Percentiles rank a stretch among this genome's conserved stretches.
Evolutionary conservation across 2,797 vertebrate genomes (phyloP).

Genomic region (Hyperoplus immaculatus): DNA sequence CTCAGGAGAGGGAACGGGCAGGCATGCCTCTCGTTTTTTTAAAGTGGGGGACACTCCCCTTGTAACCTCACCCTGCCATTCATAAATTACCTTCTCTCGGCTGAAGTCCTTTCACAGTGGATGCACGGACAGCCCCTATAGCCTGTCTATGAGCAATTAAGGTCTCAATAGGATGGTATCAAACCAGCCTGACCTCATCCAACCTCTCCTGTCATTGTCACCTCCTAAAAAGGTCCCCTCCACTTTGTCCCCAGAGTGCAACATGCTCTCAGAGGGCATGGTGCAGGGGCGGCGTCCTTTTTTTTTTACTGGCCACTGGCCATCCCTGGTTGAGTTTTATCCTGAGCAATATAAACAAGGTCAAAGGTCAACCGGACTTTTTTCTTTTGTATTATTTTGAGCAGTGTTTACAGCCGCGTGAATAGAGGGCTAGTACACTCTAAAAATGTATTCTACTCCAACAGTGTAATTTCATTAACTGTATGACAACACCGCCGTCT

Average conservation of each 20-base stretch:
- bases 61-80: conserved; percentile 81
- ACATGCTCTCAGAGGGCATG: conserved; percentile 42
- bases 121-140: conserved; percentile 82
- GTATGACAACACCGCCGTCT: conserved; percentile 61
- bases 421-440: conserved; percentile 32
- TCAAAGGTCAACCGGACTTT: conserved; percentile 74
- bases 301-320: conserved; percentile 59
- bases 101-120: conserved; percentile 76
- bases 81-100: conserved; percentile 82
- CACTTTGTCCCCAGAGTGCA: conserved; percentile 76
- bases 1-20: conserved; percentile 74
- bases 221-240: conserved; percentile 74
- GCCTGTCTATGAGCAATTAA: conserved; percentile 85
- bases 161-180: conserved; percentile 84
- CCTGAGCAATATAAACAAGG: conserved; percentile 72
- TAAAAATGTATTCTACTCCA: conserved; percentile 18
- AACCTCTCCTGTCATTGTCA: conserved; percentile 82
- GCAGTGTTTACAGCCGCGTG: conserved; percentile 65
- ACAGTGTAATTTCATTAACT: conserved; percentile 35
- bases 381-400: conserved; percentile 30
- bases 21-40: conserved; percentile 72
- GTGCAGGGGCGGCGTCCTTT: background rate
- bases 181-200: conserved; percentile 82
- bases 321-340: conserved; percentile 56
- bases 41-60: conserved; percentile 68